phyloP scores from a whole-genome alignment of 1,140 invertebrate genomes.

The Apis cerana region DNA sequence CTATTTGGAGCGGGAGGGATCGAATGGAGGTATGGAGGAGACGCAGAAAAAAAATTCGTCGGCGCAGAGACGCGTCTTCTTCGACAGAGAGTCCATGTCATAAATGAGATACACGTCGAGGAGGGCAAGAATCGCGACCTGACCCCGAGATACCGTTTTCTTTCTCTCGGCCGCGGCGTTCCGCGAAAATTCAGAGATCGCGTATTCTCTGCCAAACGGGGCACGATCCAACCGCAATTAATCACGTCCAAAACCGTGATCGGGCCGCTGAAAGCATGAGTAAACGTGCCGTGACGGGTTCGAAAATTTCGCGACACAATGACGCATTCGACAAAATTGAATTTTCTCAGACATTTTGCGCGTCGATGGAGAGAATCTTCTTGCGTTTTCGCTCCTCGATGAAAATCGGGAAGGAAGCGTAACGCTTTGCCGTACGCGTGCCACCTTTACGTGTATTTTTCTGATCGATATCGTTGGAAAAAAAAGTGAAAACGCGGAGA shows the following conservation, averaged over 20 bases:
- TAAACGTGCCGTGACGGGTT: slow-evolving; percentile 17
- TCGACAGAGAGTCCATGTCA: too few relatives aligned
- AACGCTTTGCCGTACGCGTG: too few relatives aligned
- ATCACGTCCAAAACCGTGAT: slow-evolving; percentile 9
- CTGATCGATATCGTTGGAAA: not conserved
- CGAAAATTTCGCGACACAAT: not conserved
- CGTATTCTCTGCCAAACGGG: slow-evolving; percentile 3
- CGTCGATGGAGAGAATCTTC: too few relatives aligned
- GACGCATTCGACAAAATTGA: not conserved
- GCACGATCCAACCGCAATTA: slow-evolving; percentile 6
- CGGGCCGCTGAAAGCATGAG: slow-evolving; percentile 28
- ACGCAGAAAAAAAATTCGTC: too few relatives aligned
- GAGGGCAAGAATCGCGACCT: slow-evolving; percentile 67
- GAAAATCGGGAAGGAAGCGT: not conserved
- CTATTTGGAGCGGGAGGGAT: too few relatives aligned
- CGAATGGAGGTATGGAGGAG: too few relatives aligned
- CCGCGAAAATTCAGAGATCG: slow-evolving; percentile 44
- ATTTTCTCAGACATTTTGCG: not conserved
- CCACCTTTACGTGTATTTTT: too few relatives aligned
- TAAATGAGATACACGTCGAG: slow-evolving; percentile 27
- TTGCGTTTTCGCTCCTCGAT: too few relatives aligned
- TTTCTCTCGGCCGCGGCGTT: slow-evolving; percentile 43
- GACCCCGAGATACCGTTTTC: slow-evolving; percentile 62
- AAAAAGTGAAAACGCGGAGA: not conserved
- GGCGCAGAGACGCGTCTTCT: too few relatives aligned